These are phyloP conservation scores for Sepiola atlantica DNA, from an alignment of 2,888 invertebrate genomes.

Conservation along the genomic window DNA sequence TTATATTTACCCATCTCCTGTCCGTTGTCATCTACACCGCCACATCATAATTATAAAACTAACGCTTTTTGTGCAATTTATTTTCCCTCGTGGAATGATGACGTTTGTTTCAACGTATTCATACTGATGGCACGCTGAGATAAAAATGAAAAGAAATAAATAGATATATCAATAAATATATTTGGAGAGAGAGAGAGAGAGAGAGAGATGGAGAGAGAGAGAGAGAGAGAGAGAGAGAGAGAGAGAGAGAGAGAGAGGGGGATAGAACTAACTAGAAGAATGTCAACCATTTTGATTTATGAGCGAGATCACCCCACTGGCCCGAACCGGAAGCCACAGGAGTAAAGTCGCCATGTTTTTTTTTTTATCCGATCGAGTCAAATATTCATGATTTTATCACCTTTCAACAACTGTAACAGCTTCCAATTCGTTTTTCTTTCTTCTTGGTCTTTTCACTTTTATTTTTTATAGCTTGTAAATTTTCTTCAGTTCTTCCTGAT, in stretches of 20 bases:
- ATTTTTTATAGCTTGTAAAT: no score
- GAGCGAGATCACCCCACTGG: neutral
- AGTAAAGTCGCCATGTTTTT: constrained; percentile 1
- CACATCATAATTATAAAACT: neutral
- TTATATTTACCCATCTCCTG: no score
- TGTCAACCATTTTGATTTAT: neutral
- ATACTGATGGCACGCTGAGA: neutral
- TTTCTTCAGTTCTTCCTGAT: no score
- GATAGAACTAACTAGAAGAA: neutral
- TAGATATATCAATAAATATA: no score
- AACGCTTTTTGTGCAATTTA: neutral
- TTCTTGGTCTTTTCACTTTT: neutral
- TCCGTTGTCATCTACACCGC: no score
- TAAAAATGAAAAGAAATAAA: neutral
- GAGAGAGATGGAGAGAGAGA: neutral
- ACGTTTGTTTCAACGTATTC: neutral
- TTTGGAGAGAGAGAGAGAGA: neutral
- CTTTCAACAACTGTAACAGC: constrained; percentile 10
- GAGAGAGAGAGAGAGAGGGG: neutral
- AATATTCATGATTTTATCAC: constrained; percentile 2
- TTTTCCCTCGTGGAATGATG: neutral
- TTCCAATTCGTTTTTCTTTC: neutral
- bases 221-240: neutral
- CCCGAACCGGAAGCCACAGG: constrained; percentile 32
- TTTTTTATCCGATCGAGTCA: neutral